Base-by-base conservation (phyloP, 2,888 invertebrate genomes). In the Pterostichus madidus region DNA sequence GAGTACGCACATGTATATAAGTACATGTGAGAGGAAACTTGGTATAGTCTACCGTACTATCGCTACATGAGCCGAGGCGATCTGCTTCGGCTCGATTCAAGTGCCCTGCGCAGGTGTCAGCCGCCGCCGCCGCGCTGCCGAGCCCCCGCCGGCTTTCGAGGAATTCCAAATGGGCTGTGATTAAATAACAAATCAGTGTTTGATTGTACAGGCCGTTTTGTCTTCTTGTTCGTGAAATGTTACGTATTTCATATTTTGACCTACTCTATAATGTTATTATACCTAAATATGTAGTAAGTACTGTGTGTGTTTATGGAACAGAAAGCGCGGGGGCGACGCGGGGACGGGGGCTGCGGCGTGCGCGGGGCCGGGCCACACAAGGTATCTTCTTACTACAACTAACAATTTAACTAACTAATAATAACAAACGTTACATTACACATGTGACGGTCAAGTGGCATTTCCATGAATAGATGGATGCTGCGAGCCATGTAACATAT, bases 81-180 rank as follows among this genome's bases (percentile, higher is more conserved):
- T 39, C 39, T 39, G 39, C 39, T 39, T 8, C 8, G 39, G 39
- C 8, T 39, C 39, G 39, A 39, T 64, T n/a, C 10, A 64, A 32
- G 13, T 7, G 75, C 75, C 32, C 75, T 15, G 75, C 75, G 75
- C 32, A 13, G 31, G 68, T 13, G 24, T n/a, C 49, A 8, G 53
- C 80, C 71, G 61, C 79, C 52, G 59, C 49, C 75, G 46, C 68
- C 32, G 83, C 68, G 75, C 61, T 76, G 71, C 80, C 76, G 83
- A 32, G 86, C 86, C 86, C 85, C 86, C 87, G 87, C 87, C 86
- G 85, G 87, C 88, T 87, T 89, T 90, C 90, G 91, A 91, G 90
- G 93, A 94, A 94, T 94, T 94, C 94, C 94, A 94, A 94, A 93
- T 93, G 94, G 94, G 94, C 94, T 94, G 94, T 94, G 94, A 94